Base-by-base conservation (phyloP, 2,888 invertebrate species). In the Ornithoptera priamus region DNA sequence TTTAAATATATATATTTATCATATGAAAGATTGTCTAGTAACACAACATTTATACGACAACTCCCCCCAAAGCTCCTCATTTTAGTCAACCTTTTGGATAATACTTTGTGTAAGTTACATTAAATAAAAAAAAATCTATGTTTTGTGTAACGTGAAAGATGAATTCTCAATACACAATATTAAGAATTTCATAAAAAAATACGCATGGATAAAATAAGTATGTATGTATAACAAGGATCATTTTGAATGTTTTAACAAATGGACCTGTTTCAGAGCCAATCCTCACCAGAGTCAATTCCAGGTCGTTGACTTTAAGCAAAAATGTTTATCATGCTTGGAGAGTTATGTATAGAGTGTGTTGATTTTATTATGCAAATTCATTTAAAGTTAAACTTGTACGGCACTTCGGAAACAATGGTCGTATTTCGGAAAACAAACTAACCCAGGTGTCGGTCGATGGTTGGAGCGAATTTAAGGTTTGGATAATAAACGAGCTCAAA, bases 341-440 rank as follows among this genome's bases (percentile, higher is more conserved):
- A 73, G 42, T 67, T 68, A 68, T 68, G 67, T 70, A 46, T 60
- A 70, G 53, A 62, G 17, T 12, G 53, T 63, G 71, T 69, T 69
- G 65, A 72, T 59, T 70, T 72, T 68, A 50, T 68, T 53, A 70
- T 72, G 71, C 68, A 73, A 70, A 75, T 75, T 57, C 72, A 71
- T 72, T 73, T 72, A 62, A 64, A 61, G 56, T 60, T 24, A 56
- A 61, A 58, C 58, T 63, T 57, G 63, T 67, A 39, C 20, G 46
- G 67, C 65, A 57, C 67, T 66, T 61, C 57, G 39, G 66, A 72
- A 73, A 73, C 72, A 74, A 73, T 72, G 68, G 50, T 18, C 17
- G 46, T 50, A 36, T 63, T 60, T 62, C 53, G 53, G 20, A 64
- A 67, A 64, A 17, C 20, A 59, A 39, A 39, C 58, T 62, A 59